Conservation (phyloP, 2,113 vertebrate genomes). For the Phalacrocorax carbo region DNA sequence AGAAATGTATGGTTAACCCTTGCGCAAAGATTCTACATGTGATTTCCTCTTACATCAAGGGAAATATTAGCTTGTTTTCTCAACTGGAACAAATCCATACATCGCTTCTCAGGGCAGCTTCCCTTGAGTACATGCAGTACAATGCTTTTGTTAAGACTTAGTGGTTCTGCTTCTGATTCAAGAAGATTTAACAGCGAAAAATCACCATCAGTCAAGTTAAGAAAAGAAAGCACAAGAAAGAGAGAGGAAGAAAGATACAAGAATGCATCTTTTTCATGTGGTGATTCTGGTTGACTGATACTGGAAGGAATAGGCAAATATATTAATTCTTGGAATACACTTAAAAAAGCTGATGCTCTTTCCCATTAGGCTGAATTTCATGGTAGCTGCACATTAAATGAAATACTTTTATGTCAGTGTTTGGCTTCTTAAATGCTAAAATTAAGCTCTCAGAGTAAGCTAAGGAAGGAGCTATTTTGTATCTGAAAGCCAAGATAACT, state of each 20-base stretch:
- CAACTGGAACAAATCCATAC: slow-evolving; percentile 26
- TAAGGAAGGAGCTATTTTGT: neutral
- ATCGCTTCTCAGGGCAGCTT: neutral
- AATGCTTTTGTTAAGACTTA: neutral
- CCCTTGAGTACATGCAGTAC: neutral
- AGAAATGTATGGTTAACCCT: neutral
- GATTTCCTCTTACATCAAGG: neutral
- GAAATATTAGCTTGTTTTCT: slow-evolving; percentile 2
- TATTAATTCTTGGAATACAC: neutral
- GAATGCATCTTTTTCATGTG: neutral
- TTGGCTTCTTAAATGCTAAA: slow-evolving; percentile 4
- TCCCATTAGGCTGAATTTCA: slow-evolving; percentile 11
- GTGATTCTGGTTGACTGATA: neutral
- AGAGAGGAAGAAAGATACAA: neutral
- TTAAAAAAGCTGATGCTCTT: neutral
- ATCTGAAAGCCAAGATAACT: neutral
- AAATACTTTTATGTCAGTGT: neutral
- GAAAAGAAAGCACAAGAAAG: neutral
- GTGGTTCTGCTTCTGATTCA: neutral
- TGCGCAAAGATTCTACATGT: neutral
- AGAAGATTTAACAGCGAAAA: neutral
- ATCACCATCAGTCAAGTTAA: neutral
- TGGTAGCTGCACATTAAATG: neutral
- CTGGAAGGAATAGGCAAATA: neutral
- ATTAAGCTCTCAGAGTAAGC: neutral